Conservation (phyloP, 2,797 vertebrate genomes). For the Gallinago nigripennis region DNA sequence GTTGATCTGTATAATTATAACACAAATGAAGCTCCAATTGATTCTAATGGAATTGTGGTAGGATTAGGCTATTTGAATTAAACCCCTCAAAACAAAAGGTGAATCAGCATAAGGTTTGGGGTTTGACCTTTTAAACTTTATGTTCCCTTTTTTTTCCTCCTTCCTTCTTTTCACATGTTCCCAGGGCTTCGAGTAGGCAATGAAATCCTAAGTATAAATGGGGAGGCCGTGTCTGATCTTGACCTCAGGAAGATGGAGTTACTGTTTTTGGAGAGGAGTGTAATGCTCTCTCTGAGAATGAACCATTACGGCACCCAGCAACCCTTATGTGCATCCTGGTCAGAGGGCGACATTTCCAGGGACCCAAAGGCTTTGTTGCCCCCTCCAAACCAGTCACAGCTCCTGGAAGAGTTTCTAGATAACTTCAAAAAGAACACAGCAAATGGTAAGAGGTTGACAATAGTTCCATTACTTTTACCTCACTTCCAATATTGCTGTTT, state of each 20-base stretch:
- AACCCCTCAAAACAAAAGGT: not conserved
- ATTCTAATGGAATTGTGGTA: not conserved
- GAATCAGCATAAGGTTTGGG: not conserved
- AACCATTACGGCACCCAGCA: constrained; percentile 52
- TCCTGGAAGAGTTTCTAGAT: constrained; percentile 81
- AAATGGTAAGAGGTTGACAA: constrained; percentile 80
- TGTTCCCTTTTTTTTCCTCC: not conserved
- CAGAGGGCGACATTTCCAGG: constrained; percentile 75
- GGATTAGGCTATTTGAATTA: not conserved
- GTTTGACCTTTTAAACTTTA: not conserved
- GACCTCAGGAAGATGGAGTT: constrained; percentile 87
- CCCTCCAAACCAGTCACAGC: constrained; percentile 74
- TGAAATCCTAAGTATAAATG: constrained; percentile 88
- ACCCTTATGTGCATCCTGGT: constrained; percentile 64
- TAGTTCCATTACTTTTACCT: not conserved
- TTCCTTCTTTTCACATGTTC: not conserved
- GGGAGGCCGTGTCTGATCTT: constrained; percentile 81
- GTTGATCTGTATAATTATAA: not conserved
- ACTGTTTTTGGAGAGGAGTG: constrained; percentile 84
- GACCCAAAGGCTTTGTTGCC: constrained; percentile 59
- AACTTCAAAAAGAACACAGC: constrained; percentile 84
- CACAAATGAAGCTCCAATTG: not conserved
- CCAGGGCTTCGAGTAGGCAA: constrained; percentile 88
- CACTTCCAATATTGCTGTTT: not conserved
- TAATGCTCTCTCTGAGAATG: constrained; percentile 82